Evolutionary conservation across 1,140 invertebrate genomes (phyloP), one percentile per base, ranked within the genome.

Genomic region (Latrodectus geometricus): DNA sequence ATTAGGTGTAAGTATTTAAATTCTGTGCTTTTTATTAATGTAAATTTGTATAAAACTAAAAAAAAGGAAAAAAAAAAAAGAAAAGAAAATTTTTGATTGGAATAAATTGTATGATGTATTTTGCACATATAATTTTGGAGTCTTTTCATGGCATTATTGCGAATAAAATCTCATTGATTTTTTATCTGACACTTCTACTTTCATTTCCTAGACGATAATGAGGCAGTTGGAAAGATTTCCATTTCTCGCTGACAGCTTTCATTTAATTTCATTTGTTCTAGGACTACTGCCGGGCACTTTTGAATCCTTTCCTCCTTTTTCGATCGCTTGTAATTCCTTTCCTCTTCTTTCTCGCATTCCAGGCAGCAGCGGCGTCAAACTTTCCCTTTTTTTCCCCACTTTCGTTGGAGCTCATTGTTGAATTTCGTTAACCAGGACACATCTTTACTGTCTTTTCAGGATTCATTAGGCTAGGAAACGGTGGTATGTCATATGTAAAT

Each of bases 211-310:
- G 72, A 74, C 72, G 21, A 17, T 74, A 74, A 74, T 74, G 72
- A 50, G 14, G 72, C 4, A 17, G 49, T 48, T 17, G 14, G 49
- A 23, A n/a, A 48, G 49, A 74, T 49, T 52, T 50, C 49, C 49
- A 52, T 74, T 74, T 74, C 49, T 74, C 72, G 50, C 48, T 48
- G 15, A n/a, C 15, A 52, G 21, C 49, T 50, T 74, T 48, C 72
- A 52, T 74, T 74, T 74, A 74, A 74, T 74, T 74, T 74, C 72
- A 74, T 74, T 74, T 74, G n/a, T 74, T 50, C 72, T 48, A n/a
- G 8, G 35, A 35, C 35, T 35, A 5, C 35, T 35, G 35, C 35
- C 5, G 35, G 35, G 49, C 72, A 74, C 23, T 15, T 74, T n/a
- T 21, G 14, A 35, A n/a, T n/a, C 48, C 49, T 70, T 48, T 35